Conservation (phyloP, 1,140 invertebrate genomes). For the Drosophila saltans region DNA sequence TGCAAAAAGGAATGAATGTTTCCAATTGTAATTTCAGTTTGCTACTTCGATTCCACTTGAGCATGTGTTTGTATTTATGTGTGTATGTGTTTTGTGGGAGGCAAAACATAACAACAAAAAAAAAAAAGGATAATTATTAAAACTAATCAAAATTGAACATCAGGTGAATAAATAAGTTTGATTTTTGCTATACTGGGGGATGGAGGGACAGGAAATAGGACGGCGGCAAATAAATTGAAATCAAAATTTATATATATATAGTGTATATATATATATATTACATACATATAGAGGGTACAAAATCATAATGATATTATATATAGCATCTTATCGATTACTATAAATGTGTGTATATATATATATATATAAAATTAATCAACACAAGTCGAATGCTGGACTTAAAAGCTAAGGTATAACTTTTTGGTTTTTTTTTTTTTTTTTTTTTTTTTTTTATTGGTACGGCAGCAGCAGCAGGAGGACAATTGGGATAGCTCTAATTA, state of each 20-base stretch:
- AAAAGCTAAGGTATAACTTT: constrained; percentile 54
- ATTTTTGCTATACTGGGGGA: neutral
- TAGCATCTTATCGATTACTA: neutral
- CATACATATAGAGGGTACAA: constrained; percentile 1
- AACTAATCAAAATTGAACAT: constrained; percentile 21
- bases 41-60: neutral
- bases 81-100: constrained; percentile 23
- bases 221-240: neutral
- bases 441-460: constrained; percentile 13
- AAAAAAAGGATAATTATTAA: neutral
- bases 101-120: constrained; percentile 43
- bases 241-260: neutral
- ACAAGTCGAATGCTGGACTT: constrained; percentile 45
- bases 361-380: constrained; percentile 28
- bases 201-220: neutral
- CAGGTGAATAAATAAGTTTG: neutral
- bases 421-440: constrained; percentile 15
- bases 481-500: constrained; percentile 59
- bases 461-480: constrained; percentile 39
- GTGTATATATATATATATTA: constrained; percentile 33
- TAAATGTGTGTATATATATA: constrained; percentile 14
- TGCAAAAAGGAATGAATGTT: neutral
- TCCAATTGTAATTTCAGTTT: constrained; percentile 1
- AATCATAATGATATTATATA: constrained; percentile 41
- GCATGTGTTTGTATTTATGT: neutral